These are phyloP conservation scores for Trichonephila clavipes DNA, from an alignment of 1,140 invertebrate species.

Conservation along the genomic window DNA sequence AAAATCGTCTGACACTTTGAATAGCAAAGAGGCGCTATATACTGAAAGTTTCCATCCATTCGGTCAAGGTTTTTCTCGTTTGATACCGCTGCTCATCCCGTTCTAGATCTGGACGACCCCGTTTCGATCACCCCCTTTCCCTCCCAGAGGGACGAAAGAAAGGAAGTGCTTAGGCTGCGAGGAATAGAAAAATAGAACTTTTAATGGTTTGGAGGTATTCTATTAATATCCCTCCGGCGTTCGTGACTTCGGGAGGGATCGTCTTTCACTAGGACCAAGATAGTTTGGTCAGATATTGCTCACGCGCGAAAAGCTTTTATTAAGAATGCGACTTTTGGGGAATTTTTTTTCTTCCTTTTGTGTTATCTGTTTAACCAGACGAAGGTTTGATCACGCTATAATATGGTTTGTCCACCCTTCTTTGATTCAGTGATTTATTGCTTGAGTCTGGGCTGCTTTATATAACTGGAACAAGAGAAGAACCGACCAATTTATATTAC, in stretches of 20 bases:
- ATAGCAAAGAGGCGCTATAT: constrained; percentile 3
- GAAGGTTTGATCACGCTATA: background rate
- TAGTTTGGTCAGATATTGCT: background rate
- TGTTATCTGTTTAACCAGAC: constrained; percentile 14
- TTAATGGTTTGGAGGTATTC: constrained; percentile 26
- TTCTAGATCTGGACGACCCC: constrained; percentile 24
- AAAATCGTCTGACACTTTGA: constrained; percentile 20
- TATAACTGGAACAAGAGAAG: background rate
- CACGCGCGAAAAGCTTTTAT: constrained; percentile 3
- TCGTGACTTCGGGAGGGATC: background rate
- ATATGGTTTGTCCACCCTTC: background rate
- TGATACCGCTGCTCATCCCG: constrained; percentile 10
- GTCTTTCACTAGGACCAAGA: background rate
- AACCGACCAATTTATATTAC: too few species aligned
- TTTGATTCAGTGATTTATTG: background rate
- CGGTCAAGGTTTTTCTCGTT: constrained; percentile 29
- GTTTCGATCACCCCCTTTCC: background rate
- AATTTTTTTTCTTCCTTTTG: background rate
- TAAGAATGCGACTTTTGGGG: background rate
- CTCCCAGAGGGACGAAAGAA: background rate
- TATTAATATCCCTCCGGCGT: constrained; percentile 23
- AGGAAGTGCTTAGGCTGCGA: constrained; percentile 27
- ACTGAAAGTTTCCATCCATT: background rate
- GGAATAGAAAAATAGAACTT: constrained; percentile 37
- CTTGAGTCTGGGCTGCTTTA: background rate